Evolutionary conservation across 2,797 vertebrate genomes (phyloP).

Genomic region (Crax fasciolata): DNA sequence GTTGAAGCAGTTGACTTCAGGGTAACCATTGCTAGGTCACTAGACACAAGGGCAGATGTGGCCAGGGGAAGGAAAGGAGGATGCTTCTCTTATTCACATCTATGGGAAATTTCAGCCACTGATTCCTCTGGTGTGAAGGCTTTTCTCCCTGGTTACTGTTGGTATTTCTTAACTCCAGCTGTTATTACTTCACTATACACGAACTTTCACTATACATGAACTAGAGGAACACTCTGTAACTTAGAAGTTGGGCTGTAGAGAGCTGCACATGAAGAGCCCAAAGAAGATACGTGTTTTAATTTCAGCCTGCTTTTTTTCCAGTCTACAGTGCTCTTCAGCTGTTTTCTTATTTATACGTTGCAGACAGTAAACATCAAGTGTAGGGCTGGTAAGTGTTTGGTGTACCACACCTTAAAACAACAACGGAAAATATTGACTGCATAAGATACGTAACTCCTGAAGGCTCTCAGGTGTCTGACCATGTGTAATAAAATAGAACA

Average conservation of each 20-base stretch:
- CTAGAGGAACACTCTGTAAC: neutral
- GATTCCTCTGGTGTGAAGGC: neutral
- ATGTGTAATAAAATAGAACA: neutral
- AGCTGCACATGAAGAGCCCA: neutral
- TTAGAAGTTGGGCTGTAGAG: neutral
- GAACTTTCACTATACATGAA: neutral
- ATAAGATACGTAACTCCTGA: neutral
- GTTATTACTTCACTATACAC: neutral
- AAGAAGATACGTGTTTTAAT: neutral
- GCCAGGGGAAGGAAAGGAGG: neutral
- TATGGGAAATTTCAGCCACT: neutral
- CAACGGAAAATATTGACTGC: neutral
- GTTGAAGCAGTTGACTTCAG: neutral
- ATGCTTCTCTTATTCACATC: neutral
- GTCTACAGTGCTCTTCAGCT: neutral
- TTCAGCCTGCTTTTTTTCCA: neutral
- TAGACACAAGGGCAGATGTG: neutral
- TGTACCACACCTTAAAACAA: conserved; percentile 17
- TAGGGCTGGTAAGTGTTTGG: neutral
- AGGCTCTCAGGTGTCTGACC: neutral
- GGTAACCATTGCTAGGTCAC: neutral
- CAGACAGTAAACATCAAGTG: neutral
- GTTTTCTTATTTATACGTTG: neutral
- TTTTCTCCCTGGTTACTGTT: neutral
- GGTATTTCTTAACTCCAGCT: conserved; percentile 2